Percentiles rank a stretch among this genome's conserved stretches.
Evolutionary conservation across 2,888 invertebrate genomes (phyloP).

Genomic region (Patella pellucida): DNA sequence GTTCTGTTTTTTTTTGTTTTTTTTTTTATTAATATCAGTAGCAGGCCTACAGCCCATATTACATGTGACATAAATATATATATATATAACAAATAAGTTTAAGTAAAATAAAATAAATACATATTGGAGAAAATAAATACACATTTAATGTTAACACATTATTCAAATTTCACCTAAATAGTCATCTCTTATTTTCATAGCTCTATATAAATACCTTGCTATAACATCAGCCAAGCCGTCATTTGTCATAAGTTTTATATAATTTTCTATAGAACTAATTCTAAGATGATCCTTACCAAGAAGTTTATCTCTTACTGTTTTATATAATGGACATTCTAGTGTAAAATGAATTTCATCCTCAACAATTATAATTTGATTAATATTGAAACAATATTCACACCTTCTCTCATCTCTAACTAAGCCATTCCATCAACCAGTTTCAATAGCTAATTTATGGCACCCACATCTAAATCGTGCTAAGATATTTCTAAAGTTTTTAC

Average conservation of each 20-base stretch:
- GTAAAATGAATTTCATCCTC: background rate
- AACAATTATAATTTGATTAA: background rate
- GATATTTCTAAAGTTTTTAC: background rate
- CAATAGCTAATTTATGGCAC: slow-evolving; percentile 1
- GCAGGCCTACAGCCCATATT: slow-evolving; percentile 12
- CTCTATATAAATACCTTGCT: background rate
- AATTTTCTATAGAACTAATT: too few relatives aligned
- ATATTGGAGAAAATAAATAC: background rate
- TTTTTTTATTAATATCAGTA: background rate
- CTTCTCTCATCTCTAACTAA: background rate
- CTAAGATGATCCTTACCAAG: too few relatives aligned
- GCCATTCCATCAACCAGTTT: background rate
- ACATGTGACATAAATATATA: background rate
- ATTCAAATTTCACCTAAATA: background rate
- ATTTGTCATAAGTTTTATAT: too few relatives aligned
- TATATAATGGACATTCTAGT: background rate
- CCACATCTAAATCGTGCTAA: background rate
- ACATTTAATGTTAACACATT: background rate
- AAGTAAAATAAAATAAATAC: background rate
- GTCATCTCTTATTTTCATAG: background rate
- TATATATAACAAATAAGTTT: background rate
- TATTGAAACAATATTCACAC: background rate
- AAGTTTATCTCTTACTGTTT: background rate
- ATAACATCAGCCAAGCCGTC: too few relatives aligned
- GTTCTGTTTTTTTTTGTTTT: too few relatives aligned